Percentiles rank a stretch among this genome's conserved stretches.
These are phyloP conservation scores for Cyclopterus lumpus DNA, from an alignment of 2,797 vertebrate species.

Conservation along the genomic window DNA sequence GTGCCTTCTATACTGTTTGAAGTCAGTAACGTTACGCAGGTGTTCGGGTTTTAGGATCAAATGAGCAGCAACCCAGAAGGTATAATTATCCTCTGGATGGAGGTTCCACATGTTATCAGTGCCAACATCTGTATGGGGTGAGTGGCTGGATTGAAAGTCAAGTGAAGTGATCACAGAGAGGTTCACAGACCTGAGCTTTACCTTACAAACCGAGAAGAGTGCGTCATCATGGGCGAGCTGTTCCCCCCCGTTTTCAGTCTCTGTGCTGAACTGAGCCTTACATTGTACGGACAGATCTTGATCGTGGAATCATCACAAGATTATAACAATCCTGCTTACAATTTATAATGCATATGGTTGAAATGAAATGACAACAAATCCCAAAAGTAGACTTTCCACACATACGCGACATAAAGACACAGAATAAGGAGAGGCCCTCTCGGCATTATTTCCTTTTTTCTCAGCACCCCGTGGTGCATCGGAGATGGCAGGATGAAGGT, in stretches of 20 bases:
- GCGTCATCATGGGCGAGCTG: not conserved
- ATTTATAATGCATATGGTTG: not conserved
- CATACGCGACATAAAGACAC: not conserved
- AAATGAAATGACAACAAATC: not conserved
- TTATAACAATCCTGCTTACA: not conserved
- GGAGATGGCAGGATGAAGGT: slow-evolving; percentile 29
- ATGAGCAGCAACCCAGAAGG: slow-evolving; percentile 7
- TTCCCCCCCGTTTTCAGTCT: not conserved
- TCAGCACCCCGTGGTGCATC: not conserved
- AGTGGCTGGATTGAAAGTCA: slow-evolving; percentile 1
- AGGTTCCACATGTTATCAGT: not conserved
- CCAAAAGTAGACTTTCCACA: not conserved
- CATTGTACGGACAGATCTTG: not conserved
- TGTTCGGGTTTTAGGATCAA: too few species aligned
- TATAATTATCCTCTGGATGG: not conserved
- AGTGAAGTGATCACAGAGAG: not conserved
- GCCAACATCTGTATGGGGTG: not conserved
- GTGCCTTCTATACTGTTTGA: not conserved
- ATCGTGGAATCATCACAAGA: not conserved
- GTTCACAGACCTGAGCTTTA: not conserved
- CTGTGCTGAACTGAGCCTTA: not conserved
- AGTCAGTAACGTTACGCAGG: slow-evolving; percentile 3
- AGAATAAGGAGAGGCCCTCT: not conserved
- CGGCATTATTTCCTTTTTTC: not conserved
- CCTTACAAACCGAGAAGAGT: not conserved